Conservation (phyloP, 2,113 vertebrate genomes). For the Tautogolabrus adspersus region DNA sequence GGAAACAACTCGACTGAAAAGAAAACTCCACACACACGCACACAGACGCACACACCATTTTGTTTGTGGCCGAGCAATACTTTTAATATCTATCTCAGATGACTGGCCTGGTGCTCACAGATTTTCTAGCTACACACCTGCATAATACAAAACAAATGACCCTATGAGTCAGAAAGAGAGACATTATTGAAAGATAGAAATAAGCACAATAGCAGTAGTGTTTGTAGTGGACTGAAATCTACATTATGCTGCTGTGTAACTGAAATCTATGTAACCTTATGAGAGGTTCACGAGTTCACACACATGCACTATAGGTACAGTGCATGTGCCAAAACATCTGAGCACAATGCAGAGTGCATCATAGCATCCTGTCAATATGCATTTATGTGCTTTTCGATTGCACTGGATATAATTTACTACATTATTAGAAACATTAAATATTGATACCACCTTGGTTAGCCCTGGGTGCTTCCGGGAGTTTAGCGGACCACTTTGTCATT, state of each 20-base stretch:
- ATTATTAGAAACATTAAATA: slow-evolving; percentile 71
- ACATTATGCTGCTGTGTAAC: slow-evolving; percentile 3
- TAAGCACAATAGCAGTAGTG: neutral
- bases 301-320: neutral
- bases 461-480: slow-evolving; percentile 16
- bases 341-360: slow-evolving; percentile 13
- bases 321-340: neutral
- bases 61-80: neutral
- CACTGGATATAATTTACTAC: slow-evolving; percentile 54
- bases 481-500: slow-evolving; percentile 39
- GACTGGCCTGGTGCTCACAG: neutral
- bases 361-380: slow-evolving; percentile 53
- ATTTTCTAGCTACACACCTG: neutral
- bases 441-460: slow-evolving; percentile 41
- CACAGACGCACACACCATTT: slow-evolving; percentile 7
- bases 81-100: slow-evolving; percentile 1
- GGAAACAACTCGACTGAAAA: slow-evolving; percentile 7
- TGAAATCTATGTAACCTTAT: slow-evolving; percentile 36
- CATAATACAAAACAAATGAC: neutral
- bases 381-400: slow-evolving; percentile 55
- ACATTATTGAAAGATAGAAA: neutral
- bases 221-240: slow-evolving; percentile 8
- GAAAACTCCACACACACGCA: neutral
- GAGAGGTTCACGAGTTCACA: slow-evolving; percentile 20
- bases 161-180: neutral